Percentiles rank a stretch among this genome's conserved stretches.
Conservation (phyloP, 2,888 invertebrate genomes). For the Heterodera filipjevi region DNA sequence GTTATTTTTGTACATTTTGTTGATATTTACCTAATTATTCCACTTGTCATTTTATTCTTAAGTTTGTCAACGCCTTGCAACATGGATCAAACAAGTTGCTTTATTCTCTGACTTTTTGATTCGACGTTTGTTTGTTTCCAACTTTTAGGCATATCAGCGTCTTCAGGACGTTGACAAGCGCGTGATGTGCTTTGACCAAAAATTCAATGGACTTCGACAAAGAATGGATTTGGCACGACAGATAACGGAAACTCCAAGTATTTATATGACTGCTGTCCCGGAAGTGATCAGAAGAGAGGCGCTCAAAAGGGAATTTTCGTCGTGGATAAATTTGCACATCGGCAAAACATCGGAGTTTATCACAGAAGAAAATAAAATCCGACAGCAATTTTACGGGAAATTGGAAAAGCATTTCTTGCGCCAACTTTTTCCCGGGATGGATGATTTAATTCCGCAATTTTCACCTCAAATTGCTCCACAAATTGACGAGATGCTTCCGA, state of each 20-base stretch:
- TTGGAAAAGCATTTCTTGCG: constrained; percentile 82
- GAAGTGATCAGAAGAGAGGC: constrained; percentile 56
- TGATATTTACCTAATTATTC: background rate
- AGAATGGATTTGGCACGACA: constrained; percentile 45
- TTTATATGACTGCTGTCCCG: constrained; percentile 56
- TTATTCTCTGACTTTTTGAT: background rate
- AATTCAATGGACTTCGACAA: constrained; percentile 41
- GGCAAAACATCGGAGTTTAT: constrained; percentile 71
- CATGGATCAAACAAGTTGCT: constrained; percentile 48
- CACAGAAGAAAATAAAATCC: constrained; percentile 79
- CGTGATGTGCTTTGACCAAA: constrained; percentile 56
- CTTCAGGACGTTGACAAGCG: constrained; percentile 48
- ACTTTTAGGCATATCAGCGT: constrained; percentile 49
- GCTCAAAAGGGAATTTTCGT: constrained; percentile 49
- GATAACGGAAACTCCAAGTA: constrained; percentile 52
- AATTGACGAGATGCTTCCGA: constrained; percentile 54
- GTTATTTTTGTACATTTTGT: background rate
- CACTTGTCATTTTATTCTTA: background rate
- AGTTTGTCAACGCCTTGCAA: constrained; percentile 45
- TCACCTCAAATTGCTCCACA: constrained; percentile 68
- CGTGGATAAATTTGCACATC: constrained; percentile 50
- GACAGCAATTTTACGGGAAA: constrained; percentile 78
- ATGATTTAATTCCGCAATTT: constrained; percentile 81
- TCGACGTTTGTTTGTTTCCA: background rate
- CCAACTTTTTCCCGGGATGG: constrained; percentile 85